These are phyloP conservation scores for Drosophila triauraria DNA, from an alignment of 1,140 invertebrate species.

Conservation along the genomic window DNA sequence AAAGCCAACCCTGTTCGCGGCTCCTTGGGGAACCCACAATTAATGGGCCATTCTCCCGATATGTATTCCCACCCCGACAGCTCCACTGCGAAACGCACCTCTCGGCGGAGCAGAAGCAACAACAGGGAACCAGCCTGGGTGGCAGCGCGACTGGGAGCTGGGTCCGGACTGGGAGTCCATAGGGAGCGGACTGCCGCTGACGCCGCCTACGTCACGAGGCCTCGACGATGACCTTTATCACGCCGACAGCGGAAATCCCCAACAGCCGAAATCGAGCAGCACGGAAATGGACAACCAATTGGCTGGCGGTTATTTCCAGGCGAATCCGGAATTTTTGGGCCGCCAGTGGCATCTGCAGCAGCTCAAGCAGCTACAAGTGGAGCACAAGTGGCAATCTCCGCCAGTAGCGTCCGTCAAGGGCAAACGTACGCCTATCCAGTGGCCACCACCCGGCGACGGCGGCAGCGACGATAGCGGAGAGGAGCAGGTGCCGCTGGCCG, in stretches of 20 bases:
- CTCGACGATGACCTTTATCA: conserved; percentile 40
- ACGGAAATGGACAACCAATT: conserved; percentile 61
- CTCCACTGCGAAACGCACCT: conserved; percentile 52
- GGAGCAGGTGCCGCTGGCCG: background rate
- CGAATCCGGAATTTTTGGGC: conserved; percentile 42
- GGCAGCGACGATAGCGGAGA: background rate
- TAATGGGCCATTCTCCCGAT: conserved; percentile 33
- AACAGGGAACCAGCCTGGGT: conserved; percentile 10
- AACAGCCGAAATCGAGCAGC: conserved; percentile 45
- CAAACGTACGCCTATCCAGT: conserved; percentile 33
- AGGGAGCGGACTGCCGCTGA: background rate
- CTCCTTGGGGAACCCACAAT: conserved; percentile 43
- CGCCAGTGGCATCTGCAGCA: conserved; percentile 30
- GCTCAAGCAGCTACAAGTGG: conserved; percentile 51
- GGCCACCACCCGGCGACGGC: conserved; percentile 10
- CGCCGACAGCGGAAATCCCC: conserved; percentile 58
- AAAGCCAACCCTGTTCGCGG: conserved; percentile 20
- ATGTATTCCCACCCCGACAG: conserved; percentile 27
- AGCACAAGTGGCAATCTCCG: conserved; percentile 68
- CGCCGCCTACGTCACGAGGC: conserved; percentile 17
- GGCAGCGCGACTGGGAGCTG: conserved; percentile 32
- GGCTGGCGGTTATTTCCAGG: conserved; percentile 45
- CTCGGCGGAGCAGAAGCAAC: conserved; percentile 25
- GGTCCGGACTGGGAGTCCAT: conserved; percentile 18
- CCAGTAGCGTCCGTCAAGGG: conserved; percentile 12